phyloP scores from a whole-genome alignment of 2,113 vertebrate genomes.

The Limanda limanda region DNA sequence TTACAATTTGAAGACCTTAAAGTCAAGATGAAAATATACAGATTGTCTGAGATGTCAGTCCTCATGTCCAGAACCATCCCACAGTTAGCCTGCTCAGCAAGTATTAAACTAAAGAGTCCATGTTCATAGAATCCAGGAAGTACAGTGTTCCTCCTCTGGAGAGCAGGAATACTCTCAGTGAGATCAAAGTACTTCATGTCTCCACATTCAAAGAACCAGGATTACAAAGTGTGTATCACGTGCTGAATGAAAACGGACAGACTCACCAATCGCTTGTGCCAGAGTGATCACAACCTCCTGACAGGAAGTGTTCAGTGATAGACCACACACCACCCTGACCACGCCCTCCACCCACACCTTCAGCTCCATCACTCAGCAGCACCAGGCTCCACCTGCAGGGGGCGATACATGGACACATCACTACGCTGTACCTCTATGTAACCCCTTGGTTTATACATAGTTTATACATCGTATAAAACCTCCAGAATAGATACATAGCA shows the following conservation, averaged over 20 bases:
- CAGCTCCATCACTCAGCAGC: conserved; percentile 87
- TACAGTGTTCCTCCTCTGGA: neutral
- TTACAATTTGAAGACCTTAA: no score
- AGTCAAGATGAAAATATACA: no score
- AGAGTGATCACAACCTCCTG: conserved; percentile 95
- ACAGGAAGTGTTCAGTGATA: conserved; percentile 90
- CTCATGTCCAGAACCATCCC: no score
- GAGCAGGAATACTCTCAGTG: neutral
- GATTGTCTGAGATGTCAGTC: no score
- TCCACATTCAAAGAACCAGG: no score
- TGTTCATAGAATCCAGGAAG: neutral
- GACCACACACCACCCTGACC: conserved; percentile 90
- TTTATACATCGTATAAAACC: no score
- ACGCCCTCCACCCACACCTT: conserved; percentile 96
- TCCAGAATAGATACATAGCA: no score
- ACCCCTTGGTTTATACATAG: no score
- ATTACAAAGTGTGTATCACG: neutral
- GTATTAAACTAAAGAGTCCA: neutral
- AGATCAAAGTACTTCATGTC: no score
- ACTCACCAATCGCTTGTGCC: conserved; percentile 91
- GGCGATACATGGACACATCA: neutral
- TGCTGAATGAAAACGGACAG: neutral
- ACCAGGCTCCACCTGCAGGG: neutral
- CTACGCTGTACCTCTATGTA: neutral
- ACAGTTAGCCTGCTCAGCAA: no score